Conservation (phyloP, 1,140 invertebrate species). For the Drosophila bocqueti region DNA sequence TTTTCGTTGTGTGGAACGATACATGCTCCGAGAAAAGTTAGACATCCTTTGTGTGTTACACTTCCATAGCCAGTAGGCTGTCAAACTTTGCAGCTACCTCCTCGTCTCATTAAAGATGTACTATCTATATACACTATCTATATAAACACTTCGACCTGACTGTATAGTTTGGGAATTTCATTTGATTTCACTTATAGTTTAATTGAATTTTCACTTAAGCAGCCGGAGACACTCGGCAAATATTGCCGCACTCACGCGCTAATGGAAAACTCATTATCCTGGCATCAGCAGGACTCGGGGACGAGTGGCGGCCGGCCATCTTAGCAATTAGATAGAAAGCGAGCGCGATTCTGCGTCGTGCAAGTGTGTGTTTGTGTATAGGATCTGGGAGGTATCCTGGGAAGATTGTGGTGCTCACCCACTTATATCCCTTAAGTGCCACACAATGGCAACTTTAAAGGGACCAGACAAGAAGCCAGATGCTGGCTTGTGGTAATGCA, state of each 20-base stretch:
- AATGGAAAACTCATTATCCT: conserved; percentile 79
- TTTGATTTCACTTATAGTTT: conserved; percentile 50
- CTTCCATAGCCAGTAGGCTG: conserved; percentile 4
- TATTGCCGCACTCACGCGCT: conserved; percentile 70
- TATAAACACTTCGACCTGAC: neutral
- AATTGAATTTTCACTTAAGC: conserved; percentile 76
- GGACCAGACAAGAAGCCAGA: conserved; percentile 12
- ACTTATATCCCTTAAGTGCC: conserved; percentile 35
- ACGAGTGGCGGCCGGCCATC: conserved; percentile 9
- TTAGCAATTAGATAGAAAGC: conserved; percentile 59
- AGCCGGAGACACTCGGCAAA: conserved; percentile 48
- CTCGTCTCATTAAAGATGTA: conserved; percentile 14
- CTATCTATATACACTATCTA: neutral
- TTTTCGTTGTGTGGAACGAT: conserved; percentile 6
- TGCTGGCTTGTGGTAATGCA: conserved; percentile 6
- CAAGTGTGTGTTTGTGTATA: neutral
- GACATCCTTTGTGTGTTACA: conserved; percentile 40
- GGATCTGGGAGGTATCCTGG: neutral
- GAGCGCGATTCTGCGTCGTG: conserved; percentile 7
- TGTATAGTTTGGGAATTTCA: conserved; percentile 28
- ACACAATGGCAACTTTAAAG: conserved; percentile 37
- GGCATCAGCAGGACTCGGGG: conserved; percentile 17
- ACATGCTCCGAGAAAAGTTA: conserved; percentile 13
- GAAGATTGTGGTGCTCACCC: conserved; percentile 16
- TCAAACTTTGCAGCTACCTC: conserved; percentile 21